phyloP scores from a whole-genome alignment of 2,888 invertebrate genomes.

The Papilio elwesi region DNA sequence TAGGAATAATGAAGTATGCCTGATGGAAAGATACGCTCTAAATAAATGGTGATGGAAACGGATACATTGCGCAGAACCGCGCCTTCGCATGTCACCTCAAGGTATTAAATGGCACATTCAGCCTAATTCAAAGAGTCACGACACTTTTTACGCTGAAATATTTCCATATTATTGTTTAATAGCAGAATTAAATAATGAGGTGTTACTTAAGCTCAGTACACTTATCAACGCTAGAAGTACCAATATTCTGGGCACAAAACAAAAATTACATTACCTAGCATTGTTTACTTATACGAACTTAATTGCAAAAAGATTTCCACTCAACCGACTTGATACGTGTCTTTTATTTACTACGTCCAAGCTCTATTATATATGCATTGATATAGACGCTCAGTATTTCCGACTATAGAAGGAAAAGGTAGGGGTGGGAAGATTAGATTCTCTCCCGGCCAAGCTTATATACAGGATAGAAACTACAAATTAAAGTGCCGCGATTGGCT shows the following conservation, averaged over 20 bases:
- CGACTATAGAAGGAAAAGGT: not conserved
- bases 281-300: not conserved
- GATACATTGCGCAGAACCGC: not conserved
- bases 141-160: not conserved
- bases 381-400: not conserved
- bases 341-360: slow-evolving; percentile 8
- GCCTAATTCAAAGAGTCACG: not conserved
- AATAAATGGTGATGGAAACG: not conserved
- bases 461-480: slow-evolving; percentile 45
- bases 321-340: slow-evolving; percentile 14
- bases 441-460: slow-evolving; percentile 18
- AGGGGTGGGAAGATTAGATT: slow-evolving; percentile 23
- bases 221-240: no score
- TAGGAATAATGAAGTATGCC: not conserved
- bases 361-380: not conserved
- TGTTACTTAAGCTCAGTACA: no score
- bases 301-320: slow-evolving; percentile 10
- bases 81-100: not conserved
- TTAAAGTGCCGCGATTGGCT: slow-evolving; percentile 61
- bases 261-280: no score
- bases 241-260: no score
- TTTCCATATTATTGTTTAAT: not conserved
- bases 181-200: no score
- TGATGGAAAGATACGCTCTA: not conserved
- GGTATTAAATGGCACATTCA: not conserved